Evolutionary conservation across 2,888 invertebrate genomes (phyloP), one percentile per base, ranked within the genome.

Genomic region (Stratiomys singularior): DNA sequence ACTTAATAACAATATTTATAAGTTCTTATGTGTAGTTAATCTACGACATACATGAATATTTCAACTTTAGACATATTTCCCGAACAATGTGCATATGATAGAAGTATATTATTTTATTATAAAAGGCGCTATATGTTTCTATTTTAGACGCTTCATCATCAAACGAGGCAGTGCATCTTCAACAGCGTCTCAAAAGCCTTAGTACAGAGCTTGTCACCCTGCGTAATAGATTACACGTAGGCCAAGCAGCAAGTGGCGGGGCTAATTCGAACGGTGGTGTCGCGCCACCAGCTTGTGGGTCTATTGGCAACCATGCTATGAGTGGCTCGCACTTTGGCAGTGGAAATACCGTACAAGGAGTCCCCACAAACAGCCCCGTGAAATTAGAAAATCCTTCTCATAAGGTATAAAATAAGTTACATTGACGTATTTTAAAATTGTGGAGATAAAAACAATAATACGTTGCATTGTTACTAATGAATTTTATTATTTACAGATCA

Each of bases 131-230:
- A n/a, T n/a, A n/a, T n/a, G 69, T 78, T 81, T 78, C 81, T 78
- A 80, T 88, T 89, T 1, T 90, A 96, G 96, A 96, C 94, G 96
- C 96, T 83, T 95, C 96, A 83, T 96, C 96, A 81, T 96, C 96
- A 83, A 96, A 96, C 90, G 96, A 96, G 90, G 96, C 96, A 82
- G 96, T 96, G 84, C 96, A 96, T 87, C 89, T 96, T 85, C 96
- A 96, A 89, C 96, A 96, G 87, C 93, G 96, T 82, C 90, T 96
- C 85, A 93, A 95, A 85, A 96, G 94, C 87, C 90, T 97, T 82
- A 95, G 95, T 89, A 94, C 96, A 82, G 96, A 96, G 89, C 89
- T 97, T 89, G 95, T 96, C 86, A 96, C 96, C 82, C 91, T 97
- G 86, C 91, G 96, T 83, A 96, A 96, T 89, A 92, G 95, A 82